Conservation (phyloP, 2,888 invertebrate species). For the Xestia sexstrigata region DNA sequence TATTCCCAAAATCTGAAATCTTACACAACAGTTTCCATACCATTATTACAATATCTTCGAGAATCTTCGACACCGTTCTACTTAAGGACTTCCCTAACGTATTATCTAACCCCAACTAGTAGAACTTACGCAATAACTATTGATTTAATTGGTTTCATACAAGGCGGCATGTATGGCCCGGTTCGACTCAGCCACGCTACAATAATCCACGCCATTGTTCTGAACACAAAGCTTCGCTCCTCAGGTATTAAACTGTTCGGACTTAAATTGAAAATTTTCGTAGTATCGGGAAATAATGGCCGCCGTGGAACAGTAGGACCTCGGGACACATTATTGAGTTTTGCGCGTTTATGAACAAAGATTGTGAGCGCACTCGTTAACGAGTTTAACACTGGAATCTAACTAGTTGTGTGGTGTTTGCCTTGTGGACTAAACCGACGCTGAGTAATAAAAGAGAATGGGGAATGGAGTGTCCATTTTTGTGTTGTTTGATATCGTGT, state of each 20-base stretch:
- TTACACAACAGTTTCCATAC: background rate
- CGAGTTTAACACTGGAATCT: slow-evolving; percentile 44
- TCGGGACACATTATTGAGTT: slow-evolving; percentile 64
- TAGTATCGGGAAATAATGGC: slow-evolving; percentile 68
- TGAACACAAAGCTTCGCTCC: slow-evolving; percentile 65
- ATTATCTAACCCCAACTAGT: slow-evolving; percentile 53
- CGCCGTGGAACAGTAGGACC: slow-evolving; percentile 57
- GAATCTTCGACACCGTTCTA: slow-evolving; percentile 38
- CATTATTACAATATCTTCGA: slow-evolving; percentile 31
- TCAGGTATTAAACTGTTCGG: slow-evolving; percentile 72
- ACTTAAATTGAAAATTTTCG: slow-evolving; percentile 76
- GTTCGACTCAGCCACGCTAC: slow-evolving; percentile 49
- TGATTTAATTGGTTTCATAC: slow-evolving; percentile 64
- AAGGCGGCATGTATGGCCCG: slow-evolving; percentile 50
- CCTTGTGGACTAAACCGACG: background rate
- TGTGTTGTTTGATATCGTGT: background rate
- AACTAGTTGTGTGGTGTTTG: slow-evolving; percentile 21
- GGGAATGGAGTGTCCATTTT: slow-evolving; percentile 1
- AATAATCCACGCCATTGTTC: slow-evolving; percentile 71
- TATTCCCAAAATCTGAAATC: background rate
- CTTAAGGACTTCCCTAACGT: slow-evolving; percentile 41
- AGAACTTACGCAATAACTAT: slow-evolving; percentile 64
- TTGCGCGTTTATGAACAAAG: slow-evolving; percentile 56
- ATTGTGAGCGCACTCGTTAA: slow-evolving; percentile 50
- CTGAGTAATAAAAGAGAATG: background rate